Base-by-base conservation (phyloP, 2,888 invertebrate species). In the Gonocerus acuteangulatus region DNA sequence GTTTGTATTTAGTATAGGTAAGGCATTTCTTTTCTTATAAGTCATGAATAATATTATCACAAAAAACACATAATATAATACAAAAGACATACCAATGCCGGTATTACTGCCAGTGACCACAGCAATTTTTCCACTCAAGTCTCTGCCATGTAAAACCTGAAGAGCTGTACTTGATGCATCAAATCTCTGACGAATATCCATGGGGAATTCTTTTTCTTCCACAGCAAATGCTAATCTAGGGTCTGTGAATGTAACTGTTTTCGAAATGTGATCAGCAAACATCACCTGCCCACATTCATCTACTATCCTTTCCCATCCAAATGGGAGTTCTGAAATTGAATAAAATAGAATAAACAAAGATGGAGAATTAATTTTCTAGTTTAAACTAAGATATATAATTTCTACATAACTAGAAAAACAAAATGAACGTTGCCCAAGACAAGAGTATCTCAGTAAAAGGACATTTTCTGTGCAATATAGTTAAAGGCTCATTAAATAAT, bases 191-290 rank as follows among this genome's bases (percentile, higher is more conserved):
- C 91, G 78, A 66, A 90, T 84, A 73, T 87, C 84, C 13, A 73
- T 63, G 0, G 82, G 80, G 71, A 85, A 82, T 36, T 84, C 83
- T 67, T 85, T 84, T 69, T 88, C 87, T 74, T 93, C 91, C 1
- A 83, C 81, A 16, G 95, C 90, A 78, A 94, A 96, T 0, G 95
- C 95, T 65, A 95, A 74, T 65, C 95, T 79, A 2, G 96, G 95
- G 76, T 96, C 95, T 1, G 89, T 86, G 70, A 86, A 88, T 0
- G 94, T 93, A 32, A 86, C 88, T 62, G 84, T 82, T 47, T 85
- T 82, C 70, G 88, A 89, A 68, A 83, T 81, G 68, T 86, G 85
- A 68, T 93, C 86, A 2, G 87, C 77, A 72, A 86, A 95, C 62
- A 89, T 73, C 2, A 85, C 80, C 71, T 85, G 84, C 1, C 88